A percentile compares a stretch with the other conserved stretches of the same genome.
phyloP scores from a whole-genome alignment of 2,113 vertebrate genomes.

The Cololabis saira region DNA sequence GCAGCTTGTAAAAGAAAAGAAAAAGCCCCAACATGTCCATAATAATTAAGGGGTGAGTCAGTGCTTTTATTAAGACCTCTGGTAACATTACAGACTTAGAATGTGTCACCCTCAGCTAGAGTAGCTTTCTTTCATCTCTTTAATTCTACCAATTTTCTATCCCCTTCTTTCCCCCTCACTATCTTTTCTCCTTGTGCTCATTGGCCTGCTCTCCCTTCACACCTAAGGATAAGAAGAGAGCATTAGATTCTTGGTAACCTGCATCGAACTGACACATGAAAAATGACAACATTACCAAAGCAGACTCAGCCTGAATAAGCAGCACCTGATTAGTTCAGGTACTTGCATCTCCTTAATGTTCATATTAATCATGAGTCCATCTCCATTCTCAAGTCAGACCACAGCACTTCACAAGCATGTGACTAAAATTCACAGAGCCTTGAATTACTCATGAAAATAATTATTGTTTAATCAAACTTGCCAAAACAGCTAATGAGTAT shows the following conservation, averaged over 20 bases:
- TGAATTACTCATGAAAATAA: slow-evolving; percentile 87
- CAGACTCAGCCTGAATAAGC: slow-evolving; percentile 93
- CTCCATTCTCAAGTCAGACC: slow-evolving; percentile 85
- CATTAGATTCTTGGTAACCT: slow-evolving; percentile 84
- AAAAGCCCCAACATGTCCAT: slow-evolving; percentile 60
- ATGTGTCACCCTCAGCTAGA: slow-evolving; percentile 70
- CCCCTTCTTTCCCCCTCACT: slow-evolving; percentile 23
- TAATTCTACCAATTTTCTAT: slow-evolving; percentile 29
- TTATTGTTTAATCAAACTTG: slow-evolving; percentile 75
- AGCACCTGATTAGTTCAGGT: slow-evolving; percentile 98
- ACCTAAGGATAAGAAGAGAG: slow-evolving; percentile 67
- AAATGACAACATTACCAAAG: slow-evolving; percentile 96
- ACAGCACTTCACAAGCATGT: slow-evolving; percentile 85
- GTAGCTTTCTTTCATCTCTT: slow-evolving; percentile 19
- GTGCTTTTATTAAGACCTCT: slow-evolving; percentile 73
- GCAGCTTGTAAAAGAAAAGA: slow-evolving; percentile 53
- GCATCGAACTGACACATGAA: slow-evolving; percentile 96
- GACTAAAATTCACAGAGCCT: slow-evolving; percentile 89
- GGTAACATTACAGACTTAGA: slow-evolving; percentile 48
- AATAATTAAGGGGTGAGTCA: slow-evolving; percentile 72
- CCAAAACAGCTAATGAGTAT: slow-evolving; percentile 35
- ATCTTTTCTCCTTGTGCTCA: slow-evolving; percentile 33
- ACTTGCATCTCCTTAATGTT: slow-evolving; percentile 96
- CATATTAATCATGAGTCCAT: slow-evolving; percentile 96
- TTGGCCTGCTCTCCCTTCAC: slow-evolving; percentile 34